Percentiles rank a stretch among this genome's conserved stretches.
phyloP scores from a whole-genome alignment of 2,888 invertebrate genomes.

The Notocelia uddmanniana region DNA sequence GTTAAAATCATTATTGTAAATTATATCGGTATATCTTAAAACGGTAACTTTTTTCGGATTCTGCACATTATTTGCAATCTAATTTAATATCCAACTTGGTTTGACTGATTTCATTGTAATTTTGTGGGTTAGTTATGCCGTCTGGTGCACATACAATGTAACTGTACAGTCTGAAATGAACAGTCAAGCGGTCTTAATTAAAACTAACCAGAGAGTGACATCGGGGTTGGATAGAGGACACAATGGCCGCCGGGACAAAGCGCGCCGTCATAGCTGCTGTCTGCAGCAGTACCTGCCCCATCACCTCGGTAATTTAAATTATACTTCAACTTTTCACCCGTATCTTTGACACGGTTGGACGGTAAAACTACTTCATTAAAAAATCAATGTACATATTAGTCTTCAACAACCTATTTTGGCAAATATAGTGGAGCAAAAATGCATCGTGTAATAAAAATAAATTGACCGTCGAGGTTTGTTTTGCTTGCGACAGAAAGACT shows the following conservation, averaged over 20 bases:
- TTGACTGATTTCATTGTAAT: not conserved
- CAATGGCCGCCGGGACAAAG: slow-evolving; percentile 70
- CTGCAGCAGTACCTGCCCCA: slow-evolving; percentile 57
- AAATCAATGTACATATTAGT: not conserved
- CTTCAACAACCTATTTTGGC: not conserved
- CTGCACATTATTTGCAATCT: not conserved
- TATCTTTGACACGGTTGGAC: not conserved
- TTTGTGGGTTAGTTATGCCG: not conserved
- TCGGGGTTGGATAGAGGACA: slow-evolving; percentile 62
- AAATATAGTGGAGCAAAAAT: not conserved
- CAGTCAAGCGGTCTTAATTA: slow-evolving; percentile 76
- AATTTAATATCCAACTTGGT: not conserved
- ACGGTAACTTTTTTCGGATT: too few relatives aligned
- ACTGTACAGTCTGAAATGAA: slow-evolving; percentile 58
- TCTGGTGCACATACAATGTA: not conserved
- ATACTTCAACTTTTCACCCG: not conserved
- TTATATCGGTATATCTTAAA: too few relatives aligned
- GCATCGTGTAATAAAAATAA: not conserved
- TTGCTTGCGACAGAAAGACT: not conserved
- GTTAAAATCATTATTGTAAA: too few relatives aligned
- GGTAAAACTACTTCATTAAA: not conserved
- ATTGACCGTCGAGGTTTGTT: not conserved
- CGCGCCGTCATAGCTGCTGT: slow-evolving; percentile 70
- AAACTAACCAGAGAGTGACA: slow-evolving; percentile 66
- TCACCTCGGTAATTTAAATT: slow-evolving; percentile 29